Percentiles rank a stretch among this genome's conserved stretches.
phyloP scores from a whole-genome alignment of 2,113 vertebrate genomes.

The Uria aalge region DNA sequence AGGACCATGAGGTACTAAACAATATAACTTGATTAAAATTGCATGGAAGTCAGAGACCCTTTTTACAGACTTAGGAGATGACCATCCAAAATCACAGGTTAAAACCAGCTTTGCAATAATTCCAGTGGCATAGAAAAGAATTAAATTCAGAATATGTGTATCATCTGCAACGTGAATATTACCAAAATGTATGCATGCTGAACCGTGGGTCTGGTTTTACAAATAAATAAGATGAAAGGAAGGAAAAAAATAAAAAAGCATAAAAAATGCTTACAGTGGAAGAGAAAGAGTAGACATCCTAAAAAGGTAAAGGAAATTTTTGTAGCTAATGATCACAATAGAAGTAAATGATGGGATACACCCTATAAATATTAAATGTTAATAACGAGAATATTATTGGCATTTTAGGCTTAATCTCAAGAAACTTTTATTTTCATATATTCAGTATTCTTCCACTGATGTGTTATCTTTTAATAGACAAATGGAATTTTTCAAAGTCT shows the following conservation, averaged over 20 bases:
- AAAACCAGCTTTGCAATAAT: neutral
- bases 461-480: neutral
- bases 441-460: neutral
- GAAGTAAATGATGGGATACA: neutral
- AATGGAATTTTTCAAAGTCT: neutral
- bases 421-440: neutral
- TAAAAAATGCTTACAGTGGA: neutral
- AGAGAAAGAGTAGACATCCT: neutral
- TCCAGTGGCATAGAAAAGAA: neutral
- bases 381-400: neutral
- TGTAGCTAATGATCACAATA: neutral
- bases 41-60: neutral
- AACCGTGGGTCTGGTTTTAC: neutral
- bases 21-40: neutral
- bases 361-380: neutral
- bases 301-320: neutral
- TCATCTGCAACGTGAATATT: neutral
- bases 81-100: neutral
- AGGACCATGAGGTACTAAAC: neutral
- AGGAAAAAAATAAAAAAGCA: accelerated
- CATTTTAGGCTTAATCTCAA: neutral
- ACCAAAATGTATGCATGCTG: neutral
- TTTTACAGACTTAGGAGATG: neutral
- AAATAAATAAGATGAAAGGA: neutral
- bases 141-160: neutral